Percentiles rank a stretch among this genome's conserved stretches.
Evolutionary conservation across 2,113 vertebrate genomes (phyloP).

Genomic region (Pyxicephalus adspersus): DNA sequence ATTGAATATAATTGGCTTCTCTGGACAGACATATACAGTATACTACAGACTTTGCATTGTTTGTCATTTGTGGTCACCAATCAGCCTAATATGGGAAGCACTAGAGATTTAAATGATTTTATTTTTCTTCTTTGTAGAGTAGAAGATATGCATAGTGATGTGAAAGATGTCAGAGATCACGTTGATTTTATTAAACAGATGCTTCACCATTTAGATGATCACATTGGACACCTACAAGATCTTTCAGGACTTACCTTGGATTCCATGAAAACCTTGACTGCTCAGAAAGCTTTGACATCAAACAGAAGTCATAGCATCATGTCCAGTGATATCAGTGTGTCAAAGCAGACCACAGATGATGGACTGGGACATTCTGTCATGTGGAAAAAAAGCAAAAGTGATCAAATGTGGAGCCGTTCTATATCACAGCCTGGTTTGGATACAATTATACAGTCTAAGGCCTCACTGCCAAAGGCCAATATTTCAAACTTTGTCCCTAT

Average conservation of each 20-base stretch:
- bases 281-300: constrained; percentile 78
- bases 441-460: neutral
- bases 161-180: constrained; percentile 79
- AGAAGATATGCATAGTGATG: constrained; percentile 78
- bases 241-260: constrained; percentile 81
- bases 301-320: constrained; percentile 82
- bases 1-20: no score
- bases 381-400: constrained; percentile 71
- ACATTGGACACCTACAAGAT: constrained; percentile 84
- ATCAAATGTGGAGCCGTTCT: constrained; percentile 67
- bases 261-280: constrained; percentile 78
- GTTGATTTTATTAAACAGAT: constrained; percentile 82
- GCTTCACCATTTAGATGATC: constrained; percentile 79
- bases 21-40: no score
- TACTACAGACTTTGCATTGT: no score
- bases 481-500: constrained; percentile 69
- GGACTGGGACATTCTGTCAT: constrained; percentile 70
- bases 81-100: no score
- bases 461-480: constrained; percentile 39
- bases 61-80: no score
- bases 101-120: neutral
- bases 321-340: constrained; percentile 78
- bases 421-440: constrained; percentile 61
- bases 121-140: constrained; percentile 67
- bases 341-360: constrained; percentile 73